phyloP scores from a whole-genome alignment of 1,140 invertebrate species.

The Thrips palmi region DNA sequence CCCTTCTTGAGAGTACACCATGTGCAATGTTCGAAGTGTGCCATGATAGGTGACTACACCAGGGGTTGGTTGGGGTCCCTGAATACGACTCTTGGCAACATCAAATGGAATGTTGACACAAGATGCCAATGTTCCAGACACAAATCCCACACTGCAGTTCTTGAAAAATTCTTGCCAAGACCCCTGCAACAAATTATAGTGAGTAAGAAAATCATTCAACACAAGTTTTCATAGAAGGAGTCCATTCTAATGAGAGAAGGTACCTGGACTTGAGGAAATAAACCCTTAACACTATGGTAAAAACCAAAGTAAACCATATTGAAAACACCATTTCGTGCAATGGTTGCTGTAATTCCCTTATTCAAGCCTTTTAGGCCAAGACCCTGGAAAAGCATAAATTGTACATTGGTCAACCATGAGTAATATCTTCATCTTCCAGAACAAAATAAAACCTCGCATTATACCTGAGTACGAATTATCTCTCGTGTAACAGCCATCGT shows the following conservation, averaged over 20 bases:
- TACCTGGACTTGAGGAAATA: slow-evolving; percentile 46
- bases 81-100: slow-evolving; percentile 87
- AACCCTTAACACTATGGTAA: slow-evolving; percentile 75
- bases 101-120: slow-evolving; percentile 88
- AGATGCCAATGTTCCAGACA: slow-evolving; percentile 65
- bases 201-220: slow-evolving; percentile 10
- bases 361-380: slow-evolving; percentile 62
- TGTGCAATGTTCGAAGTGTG: slow-evolving; percentile 49
- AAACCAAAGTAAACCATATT: slow-evolving; percentile 90
- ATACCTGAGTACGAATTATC: slow-evolving; percentile 46
- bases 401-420: neutral
- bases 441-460: neutral
- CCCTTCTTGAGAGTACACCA: slow-evolving; percentile 77
- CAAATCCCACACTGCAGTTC: slow-evolving; percentile 63
- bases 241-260: slow-evolving; percentile 24
- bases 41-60: slow-evolving; percentile 56
- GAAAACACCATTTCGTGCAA: slow-evolving; percentile 71
- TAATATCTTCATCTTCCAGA: neutral
- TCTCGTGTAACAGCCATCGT: slow-evolving; percentile 58
- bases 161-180: slow-evolving; percentile 41
- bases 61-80: slow-evolving; percentile 64
- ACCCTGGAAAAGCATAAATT: slow-evolving; percentile 24
- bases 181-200: too few relatives aligned
- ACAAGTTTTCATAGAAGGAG: neutral
- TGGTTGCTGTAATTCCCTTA: slow-evolving; percentile 75